Conservation (phyloP, 2,888 invertebrate genomes). For the Tetropium fuscum region DNA sequence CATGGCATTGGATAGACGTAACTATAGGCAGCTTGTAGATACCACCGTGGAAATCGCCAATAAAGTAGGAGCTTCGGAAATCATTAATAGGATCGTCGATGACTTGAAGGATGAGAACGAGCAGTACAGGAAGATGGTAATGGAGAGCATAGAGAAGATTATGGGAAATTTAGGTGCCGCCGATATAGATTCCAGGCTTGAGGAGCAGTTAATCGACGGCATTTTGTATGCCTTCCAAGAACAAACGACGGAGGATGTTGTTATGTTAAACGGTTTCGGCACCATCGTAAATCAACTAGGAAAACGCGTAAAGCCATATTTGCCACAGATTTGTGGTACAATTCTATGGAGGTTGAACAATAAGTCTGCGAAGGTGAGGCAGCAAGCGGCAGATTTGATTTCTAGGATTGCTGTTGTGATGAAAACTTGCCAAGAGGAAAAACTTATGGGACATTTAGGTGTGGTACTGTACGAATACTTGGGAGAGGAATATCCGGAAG, state of each 20-base stretch:
- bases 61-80: constrained; percentile 99
- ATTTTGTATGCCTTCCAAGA: constrained; percentile 99
- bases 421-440: constrained; percentile 99
- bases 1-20: constrained; percentile 98
- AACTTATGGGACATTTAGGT: constrained; percentile 99
- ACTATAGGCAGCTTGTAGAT: constrained; percentile 98
- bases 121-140: constrained; percentile 99
- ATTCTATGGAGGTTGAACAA: constrained; percentile 99
- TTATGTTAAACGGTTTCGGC: constrained; percentile 99
- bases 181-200: constrained; percentile 97
- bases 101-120: constrained; percentile 99
- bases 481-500: constrained; percentile 99
- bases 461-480: constrained; percentile 99
- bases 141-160: constrained; percentile 99
- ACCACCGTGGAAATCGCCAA: constrained; percentile 99
- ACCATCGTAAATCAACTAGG: constrained; percentile 98
- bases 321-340: constrained; percentile 99
- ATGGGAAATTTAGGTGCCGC: constrained; percentile 98
- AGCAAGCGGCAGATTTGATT: constrained; percentile 99
- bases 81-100: constrained; percentile 98
- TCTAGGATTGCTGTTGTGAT: constrained; percentile 98
- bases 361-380: constrained; percentile 98
- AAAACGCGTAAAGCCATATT: constrained; percentile 97
- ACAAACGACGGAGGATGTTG: constrained; percentile 99
- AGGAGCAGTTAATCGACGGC: constrained; percentile 99